A percentile compares a stretch with the other conserved stretches of the same genome.
Conservation (phyloP, 2,888 invertebrate genomes). For the Pasiphila rectangulata region DNA sequence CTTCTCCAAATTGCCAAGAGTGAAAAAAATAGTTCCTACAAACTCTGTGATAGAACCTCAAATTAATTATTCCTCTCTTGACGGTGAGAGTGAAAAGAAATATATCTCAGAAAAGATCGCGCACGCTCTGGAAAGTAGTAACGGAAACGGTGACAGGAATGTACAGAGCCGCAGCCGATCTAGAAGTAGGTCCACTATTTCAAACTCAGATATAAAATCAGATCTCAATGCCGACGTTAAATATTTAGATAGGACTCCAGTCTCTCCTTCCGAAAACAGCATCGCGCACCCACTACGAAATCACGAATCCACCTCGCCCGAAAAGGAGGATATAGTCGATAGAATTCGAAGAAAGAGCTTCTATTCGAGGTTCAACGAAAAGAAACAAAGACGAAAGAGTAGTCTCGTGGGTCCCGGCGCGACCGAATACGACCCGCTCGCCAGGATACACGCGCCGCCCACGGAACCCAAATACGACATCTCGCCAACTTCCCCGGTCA, state of each 20-base stretch:
- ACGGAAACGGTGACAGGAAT: constrained; percentile 44
- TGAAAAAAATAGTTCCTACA: constrained; percentile 80
- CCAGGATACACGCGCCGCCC: constrained; percentile 65
- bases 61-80: constrained; percentile 61
- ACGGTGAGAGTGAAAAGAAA: constrained; percentile 61
- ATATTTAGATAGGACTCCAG: constrained; percentile 46
- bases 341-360: constrained; percentile 94
- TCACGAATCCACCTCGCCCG: constrained; percentile 71
- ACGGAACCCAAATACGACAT: constrained; percentile 58
- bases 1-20: constrained; percentile 81
- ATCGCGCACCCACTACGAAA: constrained; percentile 61
- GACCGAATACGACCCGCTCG: constrained; percentile 78
- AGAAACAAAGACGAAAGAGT: constrained; percentile 86
- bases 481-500: constrained; percentile 65
- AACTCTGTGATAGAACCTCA: constrained; percentile 79
- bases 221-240: constrained; percentile 58
- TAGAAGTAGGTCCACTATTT: constrained; percentile 66
- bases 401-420: constrained; percentile 83
- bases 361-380: constrained; percentile 93
- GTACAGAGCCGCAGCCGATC: constrained; percentile 60
- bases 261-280: constrained; percentile 49
- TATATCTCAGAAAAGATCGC: constrained; percentile 52
- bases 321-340: constrained; percentile 89
- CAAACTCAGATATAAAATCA: constrained; percentile 76
- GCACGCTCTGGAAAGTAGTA: constrained; percentile 45